Conservation (phyloP, 2,888 invertebrate species). For the Gymnosoma rotundatum region DNA sequence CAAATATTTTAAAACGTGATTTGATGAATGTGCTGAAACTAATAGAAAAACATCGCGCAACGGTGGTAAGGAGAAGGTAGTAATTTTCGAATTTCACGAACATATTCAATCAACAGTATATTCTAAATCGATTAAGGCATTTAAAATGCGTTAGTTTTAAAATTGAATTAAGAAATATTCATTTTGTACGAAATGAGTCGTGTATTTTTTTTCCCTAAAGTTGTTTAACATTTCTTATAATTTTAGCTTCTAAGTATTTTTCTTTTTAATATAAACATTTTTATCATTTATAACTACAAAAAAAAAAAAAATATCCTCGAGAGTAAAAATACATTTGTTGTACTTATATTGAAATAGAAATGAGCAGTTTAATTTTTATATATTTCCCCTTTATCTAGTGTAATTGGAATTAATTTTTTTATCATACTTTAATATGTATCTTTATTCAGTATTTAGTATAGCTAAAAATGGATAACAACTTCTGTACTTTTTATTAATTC, state of each 20-base stretch:
- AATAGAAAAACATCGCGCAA: conserved; percentile 72
- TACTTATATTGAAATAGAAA: background rate
- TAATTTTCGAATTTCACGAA: background rate
- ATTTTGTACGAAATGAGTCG: too few relatives aligned
- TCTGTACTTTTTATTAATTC: conserved; percentile 19
- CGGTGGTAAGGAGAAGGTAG: conserved; percentile 57
- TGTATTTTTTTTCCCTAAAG: too few relatives aligned
- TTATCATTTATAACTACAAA: too few relatives aligned
- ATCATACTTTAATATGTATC: conserved; percentile 48
- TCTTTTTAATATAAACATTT: too few relatives aligned
- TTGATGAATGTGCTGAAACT: conserved; percentile 71
- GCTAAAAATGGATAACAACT: conserved; percentile 62
- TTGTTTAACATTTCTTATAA: too few relatives aligned
- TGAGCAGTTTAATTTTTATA: conserved; percentile 41
- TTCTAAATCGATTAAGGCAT: too few relatives aligned
- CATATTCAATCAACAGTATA: background rate
- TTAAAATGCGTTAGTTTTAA: too few relatives aligned
- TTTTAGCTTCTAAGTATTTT: too few relatives aligned
- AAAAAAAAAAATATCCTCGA: background rate
- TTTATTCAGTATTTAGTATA: conserved; percentile 55
- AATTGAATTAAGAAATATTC: too few relatives aligned
- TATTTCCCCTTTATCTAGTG: conserved; percentile 38
- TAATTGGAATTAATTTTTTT: conserved; percentile 42
- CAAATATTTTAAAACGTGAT: conserved; percentile 75
- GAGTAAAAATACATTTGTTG: background rate